Evolutionary conservation across 1,140 invertebrate species (phyloP), one percentile per base, ranked within the genome.

Genomic region (Caenorhabditis briggsae): DNA sequence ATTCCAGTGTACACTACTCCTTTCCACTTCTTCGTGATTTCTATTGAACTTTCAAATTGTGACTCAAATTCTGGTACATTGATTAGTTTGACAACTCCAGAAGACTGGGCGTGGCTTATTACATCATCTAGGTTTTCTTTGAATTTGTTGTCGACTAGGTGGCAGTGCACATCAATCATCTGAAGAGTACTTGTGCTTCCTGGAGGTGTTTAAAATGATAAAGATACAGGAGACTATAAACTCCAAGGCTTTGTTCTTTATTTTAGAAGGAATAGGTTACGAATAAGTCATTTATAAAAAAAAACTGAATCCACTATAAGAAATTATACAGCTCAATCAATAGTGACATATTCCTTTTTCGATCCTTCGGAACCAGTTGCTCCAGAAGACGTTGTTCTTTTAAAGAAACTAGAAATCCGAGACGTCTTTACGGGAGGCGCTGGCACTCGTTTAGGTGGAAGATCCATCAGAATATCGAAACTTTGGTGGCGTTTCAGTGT

Each of bases 131-230:
- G n/a, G 46, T 85, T 64, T 7, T 74, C 43, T 56, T 85, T 85
- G 64, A 85, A 85, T 23, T 85, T 85, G 11, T 85, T 85, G 25
- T 85, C 84, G 5, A 85, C 84, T 11, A 85, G 53, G n/a, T 85
- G 84, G 25, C 84, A 85, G 65, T 85, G 84, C 1, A 70, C 61
- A 58, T 85, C 84, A 9, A 85, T 85, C 84, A 85, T 85, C 33
- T 50, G 33, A 33, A 33, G 33, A 33, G 3, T 33, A 33, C 33
- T 33, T 33, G 1, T 33, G 33, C 33, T 33, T 33, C 33, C 33
- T 33, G 33, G 33, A 33, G 1, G 33, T 33, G 2, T 23, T 20
- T 2, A 20, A 20, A 20, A 59, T 12, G 11, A 65, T 33, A 33
- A 12, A 41, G 33, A 11, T 64, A 41, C 20, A 0, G 50, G 9